Conservation (phyloP, 1,140 invertebrate species). For the Penaeus indicus region DNA sequence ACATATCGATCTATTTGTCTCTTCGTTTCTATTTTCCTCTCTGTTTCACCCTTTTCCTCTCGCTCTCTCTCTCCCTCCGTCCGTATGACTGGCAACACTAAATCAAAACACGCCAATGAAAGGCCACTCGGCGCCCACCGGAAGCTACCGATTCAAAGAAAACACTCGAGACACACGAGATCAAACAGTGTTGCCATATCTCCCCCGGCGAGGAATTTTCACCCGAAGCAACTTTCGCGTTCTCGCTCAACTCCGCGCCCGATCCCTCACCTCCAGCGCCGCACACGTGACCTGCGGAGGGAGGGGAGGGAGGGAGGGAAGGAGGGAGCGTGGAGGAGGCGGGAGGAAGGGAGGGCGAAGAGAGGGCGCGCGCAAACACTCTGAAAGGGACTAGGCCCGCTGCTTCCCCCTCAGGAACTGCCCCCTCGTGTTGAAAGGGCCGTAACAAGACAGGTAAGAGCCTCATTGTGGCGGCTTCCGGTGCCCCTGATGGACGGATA, state of each 20-base stretch:
- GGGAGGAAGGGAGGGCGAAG: too few relatives aligned
- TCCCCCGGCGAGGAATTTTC: background rate
- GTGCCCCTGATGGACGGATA: slow-evolving; percentile 12
- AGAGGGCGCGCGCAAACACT: too few relatives aligned
- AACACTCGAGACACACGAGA: slow-evolving; percentile 36
- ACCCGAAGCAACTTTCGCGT: too few relatives aligned
- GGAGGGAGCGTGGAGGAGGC: too few relatives aligned
- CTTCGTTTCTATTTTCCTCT: too few relatives aligned
- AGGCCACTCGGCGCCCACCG: slow-evolving; percentile 21
- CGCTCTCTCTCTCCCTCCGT: background rate
- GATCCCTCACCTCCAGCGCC: too few relatives aligned
- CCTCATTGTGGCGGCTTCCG: slow-evolving; percentile 18
- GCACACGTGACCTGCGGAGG: background rate
- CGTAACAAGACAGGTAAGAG: slow-evolving; percentile 36
- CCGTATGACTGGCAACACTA: background rate
- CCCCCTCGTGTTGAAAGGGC: slow-evolving; percentile 33
- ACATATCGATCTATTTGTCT: too few relatives aligned
- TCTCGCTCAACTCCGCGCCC: too few relatives aligned
- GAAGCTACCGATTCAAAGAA: slow-evolving; percentile 34
- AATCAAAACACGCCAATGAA: slow-evolving; percentile 39
- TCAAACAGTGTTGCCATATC: background rate
- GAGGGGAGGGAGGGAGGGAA: background rate
- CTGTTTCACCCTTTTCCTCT: too few relatives aligned
- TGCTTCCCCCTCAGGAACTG: background rate
- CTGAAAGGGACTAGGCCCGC: too few relatives aligned